A percentile compares a stretch with the other conserved stretches of the same genome.
Evolutionary conservation across 2,797 vertebrate species (phyloP).

Genomic region (Poliocrania exsul): DNA sequence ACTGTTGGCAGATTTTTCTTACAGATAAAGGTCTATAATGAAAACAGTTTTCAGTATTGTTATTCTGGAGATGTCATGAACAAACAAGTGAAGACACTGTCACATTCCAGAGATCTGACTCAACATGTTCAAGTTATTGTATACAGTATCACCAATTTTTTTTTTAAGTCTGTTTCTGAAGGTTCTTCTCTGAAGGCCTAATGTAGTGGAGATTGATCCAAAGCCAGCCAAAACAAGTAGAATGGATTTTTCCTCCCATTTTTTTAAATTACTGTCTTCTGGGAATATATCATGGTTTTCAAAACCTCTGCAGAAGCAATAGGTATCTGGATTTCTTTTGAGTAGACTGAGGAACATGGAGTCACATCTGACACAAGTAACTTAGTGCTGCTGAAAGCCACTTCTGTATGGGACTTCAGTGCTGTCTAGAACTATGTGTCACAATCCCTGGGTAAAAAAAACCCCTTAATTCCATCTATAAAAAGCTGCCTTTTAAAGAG

Average conservation of each 20-base stretch:
- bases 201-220: neutral
- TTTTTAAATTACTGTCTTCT: neutral
- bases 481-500: slow-evolving; percentile 3
- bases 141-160: neutral
- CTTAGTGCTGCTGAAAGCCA: neutral
- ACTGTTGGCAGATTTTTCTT: neutral
- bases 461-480: neutral
- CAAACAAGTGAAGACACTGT: neutral
- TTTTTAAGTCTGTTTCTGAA: neutral
- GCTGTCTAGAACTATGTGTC: neutral
- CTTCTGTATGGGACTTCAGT: neutral
- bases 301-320: neutral
- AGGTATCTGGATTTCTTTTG: neutral
- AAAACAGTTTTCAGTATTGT: neutral
- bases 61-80: neutral
- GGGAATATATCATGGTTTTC: neutral
- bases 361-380: accelerated
- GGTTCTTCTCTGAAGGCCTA: neutral
- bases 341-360: neutral
- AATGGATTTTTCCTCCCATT: neutral
- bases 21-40: neutral
- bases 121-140: neutral
- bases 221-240: neutral
- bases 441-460: neutral
- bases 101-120: neutral